Base-by-base conservation (phyloP, 2,888 invertebrate species). In the Seira ritae region DNA sequence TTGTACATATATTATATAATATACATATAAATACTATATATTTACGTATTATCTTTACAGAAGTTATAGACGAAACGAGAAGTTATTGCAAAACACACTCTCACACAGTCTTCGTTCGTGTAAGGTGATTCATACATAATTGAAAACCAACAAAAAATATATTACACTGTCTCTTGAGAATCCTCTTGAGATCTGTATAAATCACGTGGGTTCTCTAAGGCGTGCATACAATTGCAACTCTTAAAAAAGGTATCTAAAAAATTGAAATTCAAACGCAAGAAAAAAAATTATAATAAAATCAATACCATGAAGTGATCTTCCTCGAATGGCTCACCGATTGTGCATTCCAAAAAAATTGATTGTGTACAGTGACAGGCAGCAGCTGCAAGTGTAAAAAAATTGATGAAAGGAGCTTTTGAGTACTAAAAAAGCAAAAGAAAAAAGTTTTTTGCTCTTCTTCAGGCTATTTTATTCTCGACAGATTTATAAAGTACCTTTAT, bases 271-370 rank as follows among this genome's bases (percentile, higher is more conserved):
- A 72, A 31, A 67, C 73, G 55, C 55, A 72, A 67, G 72, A 73
- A 80, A 80, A 79, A 72, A 73, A 73, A 55, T 55, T 55, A 80
- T 80, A 67, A 80, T 80, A 72, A 74, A 80, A 78, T 71, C 66
- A 80, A 80, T 81, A 81, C 80, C 80, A 81, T 81, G 80, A 81
- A 81, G 80, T 81, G 80, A 81, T 81, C 80, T 81, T 81, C 80
- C 80, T 81, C 37, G 80, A 81, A 81, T 81, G 80, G 80, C 80
- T 81, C 80, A 81, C 80, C 80, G 80, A 81, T 75, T 81, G 80
- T 81, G 80, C 80, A 81, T 81, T 81, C 80, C 80, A 74, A 81
- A 50, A 81, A 50, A 69, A 31, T 31, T 72, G 80, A 81, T 81
- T 70, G 68, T 81, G 80, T 81, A 75, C 80, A 81, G 80, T 70